Evolutionary conservation across 2,888 invertebrate genomes (phyloP).

Genomic region (Ormyrus nitidulus): DNA sequence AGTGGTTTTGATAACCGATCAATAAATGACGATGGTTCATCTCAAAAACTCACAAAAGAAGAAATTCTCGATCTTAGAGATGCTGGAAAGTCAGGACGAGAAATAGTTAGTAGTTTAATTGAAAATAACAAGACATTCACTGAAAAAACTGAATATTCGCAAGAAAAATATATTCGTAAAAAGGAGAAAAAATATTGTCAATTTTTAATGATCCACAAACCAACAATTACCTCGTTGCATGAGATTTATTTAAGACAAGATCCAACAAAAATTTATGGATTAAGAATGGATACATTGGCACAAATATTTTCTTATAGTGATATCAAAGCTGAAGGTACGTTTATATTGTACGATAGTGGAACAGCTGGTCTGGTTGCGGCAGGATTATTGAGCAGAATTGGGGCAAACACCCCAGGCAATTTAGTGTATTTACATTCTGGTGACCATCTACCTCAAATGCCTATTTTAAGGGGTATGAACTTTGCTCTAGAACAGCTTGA

Average conservation of each 20-base stretch:
- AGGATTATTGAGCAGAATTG: constrained; percentile 87
- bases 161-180: constrained; percentile 96
- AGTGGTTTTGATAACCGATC: constrained; percentile 90
- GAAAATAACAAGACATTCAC: constrained; percentile 94
- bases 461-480: constrained; percentile 88
- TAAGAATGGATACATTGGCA: constrained; percentile 91
- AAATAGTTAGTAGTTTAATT: constrained; percentile 91
- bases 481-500: constrained; percentile 83
- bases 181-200: constrained; percentile 96
- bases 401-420: constrained; percentile 80
- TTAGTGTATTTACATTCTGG: constrained; percentile 88
- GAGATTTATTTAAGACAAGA: constrained; percentile 91
- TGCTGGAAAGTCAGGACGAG: constrained; percentile 85
- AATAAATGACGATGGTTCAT: constrained; percentile 86
- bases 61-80: constrained; percentile 89
- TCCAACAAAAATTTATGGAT: constrained; percentile 83
- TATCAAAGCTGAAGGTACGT: constrained; percentile 85
- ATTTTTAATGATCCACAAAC: constrained; percentile 86
- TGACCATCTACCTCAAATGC: constrained; percentile 84
- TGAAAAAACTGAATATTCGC: constrained; percentile 92
- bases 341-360: constrained; percentile 91
- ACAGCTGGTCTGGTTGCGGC: constrained; percentile 91
- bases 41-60: constrained; percentile 88
- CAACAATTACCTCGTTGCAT: constrained; percentile 87
- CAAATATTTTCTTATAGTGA: constrained; percentile 91